Percentiles rank a stretch among this genome's conserved stretches.
These are phyloP conservation scores for Cactoblastis cactorum DNA, from an alignment of 2,888 invertebrate species.

Conservation along the genomic window DNA sequence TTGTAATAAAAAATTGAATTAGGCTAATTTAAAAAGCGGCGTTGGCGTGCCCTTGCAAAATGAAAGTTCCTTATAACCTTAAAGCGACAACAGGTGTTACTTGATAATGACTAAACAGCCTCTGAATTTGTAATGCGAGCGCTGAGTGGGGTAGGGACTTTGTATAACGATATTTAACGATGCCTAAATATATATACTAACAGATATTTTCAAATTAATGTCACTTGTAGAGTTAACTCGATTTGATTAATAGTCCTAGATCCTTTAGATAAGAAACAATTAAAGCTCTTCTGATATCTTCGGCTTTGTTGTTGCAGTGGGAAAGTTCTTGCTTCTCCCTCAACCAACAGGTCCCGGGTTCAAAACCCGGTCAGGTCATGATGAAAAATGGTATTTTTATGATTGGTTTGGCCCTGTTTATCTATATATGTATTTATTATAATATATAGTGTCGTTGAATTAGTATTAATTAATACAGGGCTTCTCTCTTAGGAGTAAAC, in stretches of 20 bases:
- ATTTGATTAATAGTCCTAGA: not conserved
- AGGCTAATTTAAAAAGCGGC: not conserved
- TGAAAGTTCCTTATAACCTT: slow-evolving; percentile 19
- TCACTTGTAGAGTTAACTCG: not conserved
- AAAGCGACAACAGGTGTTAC: slow-evolving; percentile 65
- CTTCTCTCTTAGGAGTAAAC: too few species aligned
- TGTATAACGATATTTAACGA: slow-evolving; percentile 1
- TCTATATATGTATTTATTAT: too few species aligned
- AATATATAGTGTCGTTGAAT: too few species aligned
- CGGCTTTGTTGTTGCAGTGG: too few species aligned
- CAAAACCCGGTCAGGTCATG: too few species aligned
- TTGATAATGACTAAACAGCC: slow-evolving; percentile 73
- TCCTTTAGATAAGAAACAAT: too few species aligned
- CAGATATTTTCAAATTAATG: not conserved
- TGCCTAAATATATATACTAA: not conserved
- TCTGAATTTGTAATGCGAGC: slow-evolving; percentile 69
- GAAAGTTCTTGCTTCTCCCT: too few species aligned
- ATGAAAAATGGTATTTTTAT: too few species aligned
- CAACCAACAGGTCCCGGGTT: too few species aligned
- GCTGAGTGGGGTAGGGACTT: slow-evolving; percentile 38
- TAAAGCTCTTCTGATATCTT: too few species aligned
- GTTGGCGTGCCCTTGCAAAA: slow-evolving; percentile 26
- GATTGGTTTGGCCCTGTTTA: too few species aligned
- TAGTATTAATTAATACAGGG: too few species aligned
- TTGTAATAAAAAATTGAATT: not conserved